Percentiles rank a stretch among this genome's conserved stretches.
These are phyloP conservation scores for Caenorhabditis sp. DNA, from an alignment of 2,888 invertebrate species.

Conservation along the genomic window DNA sequence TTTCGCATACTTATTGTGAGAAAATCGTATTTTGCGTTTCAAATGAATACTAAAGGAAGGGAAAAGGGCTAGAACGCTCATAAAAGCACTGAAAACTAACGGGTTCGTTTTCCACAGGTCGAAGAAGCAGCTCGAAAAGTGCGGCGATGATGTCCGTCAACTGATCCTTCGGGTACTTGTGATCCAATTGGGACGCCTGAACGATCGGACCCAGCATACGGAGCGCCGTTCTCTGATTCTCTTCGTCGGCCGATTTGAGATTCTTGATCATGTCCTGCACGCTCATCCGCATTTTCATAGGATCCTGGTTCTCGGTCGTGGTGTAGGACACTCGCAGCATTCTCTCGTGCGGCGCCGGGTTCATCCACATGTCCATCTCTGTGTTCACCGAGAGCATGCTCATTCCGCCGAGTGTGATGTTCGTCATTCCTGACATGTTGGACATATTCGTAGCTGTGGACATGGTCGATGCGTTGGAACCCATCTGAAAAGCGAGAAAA, in stretches of 20 bases:
- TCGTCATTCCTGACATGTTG: constrained; percentile 26
- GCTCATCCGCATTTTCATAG: constrained; percentile 28
- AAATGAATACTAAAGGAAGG: neutral
- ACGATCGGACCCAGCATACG: too few relatives aligned
- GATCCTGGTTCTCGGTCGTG: constrained; percentile 47
- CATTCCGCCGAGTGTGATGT: constrained; percentile 26
- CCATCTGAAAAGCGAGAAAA: constrained; percentile 18
- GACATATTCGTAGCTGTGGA: constrained; percentile 46
- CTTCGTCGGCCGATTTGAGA: too few relatives aligned
- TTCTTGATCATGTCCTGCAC: too few relatives aligned
- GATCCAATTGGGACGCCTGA: too few relatives aligned
- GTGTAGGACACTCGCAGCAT: constrained; percentile 1
- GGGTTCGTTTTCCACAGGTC: constrained; percentile 18
- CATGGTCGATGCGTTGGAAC: constrained; percentile 43
- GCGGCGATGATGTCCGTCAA: constrained; percentile 30
- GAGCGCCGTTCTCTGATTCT: too few relatives aligned
- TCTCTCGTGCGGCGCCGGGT: neutral
- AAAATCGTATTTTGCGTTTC: too few relatives aligned
- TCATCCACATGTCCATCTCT: constrained; percentile 20
- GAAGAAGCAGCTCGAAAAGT: constrained; percentile 29
- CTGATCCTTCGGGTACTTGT: too few relatives aligned
- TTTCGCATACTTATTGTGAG: too few relatives aligned
- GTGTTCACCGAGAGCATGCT: constrained; percentile 48
- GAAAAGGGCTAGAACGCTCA: neutral
- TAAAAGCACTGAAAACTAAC: too few relatives aligned